Conservation (phyloP, 2,797 vertebrate genomes). For the Mormyrus proboscirostris region DNA sequence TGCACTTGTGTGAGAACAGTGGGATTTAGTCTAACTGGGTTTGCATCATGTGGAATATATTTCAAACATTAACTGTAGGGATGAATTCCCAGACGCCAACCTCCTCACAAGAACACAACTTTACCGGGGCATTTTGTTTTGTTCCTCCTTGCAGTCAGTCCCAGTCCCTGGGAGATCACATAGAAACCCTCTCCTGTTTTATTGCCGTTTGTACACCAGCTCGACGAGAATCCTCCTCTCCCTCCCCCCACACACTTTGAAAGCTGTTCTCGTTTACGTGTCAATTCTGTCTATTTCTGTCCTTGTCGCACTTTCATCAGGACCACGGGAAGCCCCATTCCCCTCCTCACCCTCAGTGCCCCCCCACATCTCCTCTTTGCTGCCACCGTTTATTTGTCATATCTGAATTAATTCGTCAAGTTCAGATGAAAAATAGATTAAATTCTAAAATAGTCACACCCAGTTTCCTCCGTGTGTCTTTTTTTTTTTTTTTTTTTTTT, state of each 20-base stretch:
- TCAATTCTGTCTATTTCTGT: slow-evolving; percentile 12
- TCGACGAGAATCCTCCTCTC: not conserved
- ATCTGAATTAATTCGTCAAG: not conserved
- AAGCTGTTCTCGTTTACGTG: slow-evolving; percentile 18
- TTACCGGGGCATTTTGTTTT: not conserved
- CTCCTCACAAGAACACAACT: not conserved
- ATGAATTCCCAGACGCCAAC: not conserved
- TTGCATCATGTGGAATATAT: not conserved
- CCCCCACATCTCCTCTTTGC: not conserved
- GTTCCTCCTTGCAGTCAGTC: not conserved
- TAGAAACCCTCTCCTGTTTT: not conserved
- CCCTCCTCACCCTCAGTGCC: not conserved
- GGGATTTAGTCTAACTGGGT: not conserved
- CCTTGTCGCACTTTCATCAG: slow-evolving; percentile 30
- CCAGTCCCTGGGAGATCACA: not conserved
- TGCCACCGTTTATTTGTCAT: slow-evolving; percentile 9
- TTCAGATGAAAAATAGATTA: slow-evolving; percentile 1
- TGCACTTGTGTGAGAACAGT: not conserved
- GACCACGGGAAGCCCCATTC: slow-evolving; percentile 34
- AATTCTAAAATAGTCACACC: slow-evolving; percentile 9
- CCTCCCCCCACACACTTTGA: slow-evolving; percentile 14
- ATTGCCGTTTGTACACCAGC: not conserved
- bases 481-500: not conserved
- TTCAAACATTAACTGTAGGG: not conserved
- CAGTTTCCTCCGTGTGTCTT: not conserved